A percentile compares a stretch with the other conserved stretches of the same genome.
These are phyloP conservation scores for Drusus annulatus DNA, from an alignment of 1,140 invertebrate genomes.

Conservation along the genomic window DNA sequence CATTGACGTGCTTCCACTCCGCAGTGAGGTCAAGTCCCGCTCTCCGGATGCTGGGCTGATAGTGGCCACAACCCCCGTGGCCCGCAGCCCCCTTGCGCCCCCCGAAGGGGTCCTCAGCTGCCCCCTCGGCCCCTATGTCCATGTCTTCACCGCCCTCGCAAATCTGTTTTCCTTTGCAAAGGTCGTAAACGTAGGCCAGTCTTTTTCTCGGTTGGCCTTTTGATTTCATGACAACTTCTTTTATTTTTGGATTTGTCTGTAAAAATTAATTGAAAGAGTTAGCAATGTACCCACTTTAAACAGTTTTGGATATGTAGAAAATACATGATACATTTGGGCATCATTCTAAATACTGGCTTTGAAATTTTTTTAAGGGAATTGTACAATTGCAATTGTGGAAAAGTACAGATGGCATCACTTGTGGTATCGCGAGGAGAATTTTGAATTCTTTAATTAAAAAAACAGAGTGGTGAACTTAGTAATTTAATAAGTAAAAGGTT, in stretches of 20 bases:
- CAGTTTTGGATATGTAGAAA: no score
- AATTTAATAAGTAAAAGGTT: no score
- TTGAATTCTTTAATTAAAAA: no score
- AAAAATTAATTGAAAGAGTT: constrained; percentile 53
- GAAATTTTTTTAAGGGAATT: no score
- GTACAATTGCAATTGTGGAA: no score
- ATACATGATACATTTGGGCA: no score
- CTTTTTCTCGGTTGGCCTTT: constrained; percentile 97
- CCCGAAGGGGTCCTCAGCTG: constrained; percentile 68
- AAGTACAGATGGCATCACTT: no score
- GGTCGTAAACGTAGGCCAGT: constrained; percentile 95
- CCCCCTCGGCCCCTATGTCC: constrained; percentile 86
- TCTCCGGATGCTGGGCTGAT: constrained; percentile 93
- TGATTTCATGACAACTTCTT: constrained; percentile 96
- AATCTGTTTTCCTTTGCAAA: constrained; percentile 98
- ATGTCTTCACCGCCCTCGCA: constrained; percentile 99
- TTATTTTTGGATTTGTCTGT: constrained; percentile 95
- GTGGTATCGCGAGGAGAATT: no score
- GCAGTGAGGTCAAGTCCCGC: constrained; percentile 93
- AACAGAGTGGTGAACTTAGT: no score
- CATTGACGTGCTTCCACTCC: constrained; percentile 99
- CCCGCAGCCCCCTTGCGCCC: constrained; percentile 81
- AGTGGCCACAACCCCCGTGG: constrained; percentile 97
- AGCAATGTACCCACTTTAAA: no score
- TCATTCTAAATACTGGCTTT: no score